phyloP scores from a whole-genome alignment of 2,113 vertebrate genomes.

The Phocoena sinus region DNA sequence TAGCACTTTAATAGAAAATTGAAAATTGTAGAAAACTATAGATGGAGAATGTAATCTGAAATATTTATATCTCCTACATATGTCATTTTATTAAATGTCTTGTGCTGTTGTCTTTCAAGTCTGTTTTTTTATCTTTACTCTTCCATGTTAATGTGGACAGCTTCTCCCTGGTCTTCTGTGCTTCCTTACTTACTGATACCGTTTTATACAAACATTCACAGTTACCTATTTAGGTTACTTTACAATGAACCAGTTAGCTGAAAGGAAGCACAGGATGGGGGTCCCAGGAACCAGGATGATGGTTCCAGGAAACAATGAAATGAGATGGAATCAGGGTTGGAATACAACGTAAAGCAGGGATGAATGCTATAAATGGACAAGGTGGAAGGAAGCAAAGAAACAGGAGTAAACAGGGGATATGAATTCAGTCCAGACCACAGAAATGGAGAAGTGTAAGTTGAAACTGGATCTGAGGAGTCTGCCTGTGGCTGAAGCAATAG shows the following conservation, averaged over 20 bases:
- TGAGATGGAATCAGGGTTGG: background rate
- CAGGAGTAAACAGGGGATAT: background rate
- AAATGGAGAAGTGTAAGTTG: background rate
- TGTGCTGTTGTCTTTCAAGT: background rate
- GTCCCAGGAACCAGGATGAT: background rate
- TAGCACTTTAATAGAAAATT: background rate
- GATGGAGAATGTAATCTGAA: background rate
- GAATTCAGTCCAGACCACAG: background rate
- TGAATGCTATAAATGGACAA: background rate
- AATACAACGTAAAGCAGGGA: background rate
- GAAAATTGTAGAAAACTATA: background rate
- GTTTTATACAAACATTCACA: background rate
- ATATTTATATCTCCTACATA: background rate
- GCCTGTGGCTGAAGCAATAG: accelerated
- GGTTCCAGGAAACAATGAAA: background rate
- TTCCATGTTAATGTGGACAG: background rate
- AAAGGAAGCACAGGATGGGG: background rate
- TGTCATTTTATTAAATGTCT: background rate
- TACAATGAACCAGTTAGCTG: background rate
- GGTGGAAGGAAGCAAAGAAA: background rate
- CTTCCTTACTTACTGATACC: background rate
- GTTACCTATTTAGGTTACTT: background rate
- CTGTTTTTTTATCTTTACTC: background rate
- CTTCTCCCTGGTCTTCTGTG: background rate
- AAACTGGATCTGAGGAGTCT: background rate